phyloP scores from a whole-genome alignment of 2,888 invertebrate species.

The Esperia sulphurella region DNA sequence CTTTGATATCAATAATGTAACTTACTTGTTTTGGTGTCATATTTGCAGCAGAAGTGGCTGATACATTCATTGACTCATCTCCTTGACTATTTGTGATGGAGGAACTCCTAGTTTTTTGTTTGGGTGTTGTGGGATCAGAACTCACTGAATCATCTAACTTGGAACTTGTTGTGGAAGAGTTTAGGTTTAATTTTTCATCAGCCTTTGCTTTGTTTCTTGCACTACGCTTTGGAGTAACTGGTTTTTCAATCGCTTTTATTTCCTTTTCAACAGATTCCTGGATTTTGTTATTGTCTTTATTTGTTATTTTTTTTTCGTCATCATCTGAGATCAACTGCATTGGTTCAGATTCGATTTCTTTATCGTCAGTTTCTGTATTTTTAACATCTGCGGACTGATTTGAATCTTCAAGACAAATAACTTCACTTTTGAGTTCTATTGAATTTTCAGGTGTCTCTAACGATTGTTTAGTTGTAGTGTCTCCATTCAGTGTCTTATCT shows the following conservation, averaged over 20 bases:
- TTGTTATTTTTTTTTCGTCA: slow-evolving; percentile 8
- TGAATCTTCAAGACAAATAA: slow-evolving; percentile 20
- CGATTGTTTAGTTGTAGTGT: slow-evolving; percentile 6
- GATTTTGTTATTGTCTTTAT: slow-evolving; percentile 8
- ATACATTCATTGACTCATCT: slow-evolving; percentile 49
- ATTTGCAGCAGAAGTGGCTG: slow-evolving; percentile 29
- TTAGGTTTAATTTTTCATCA: slow-evolving; percentile 23
- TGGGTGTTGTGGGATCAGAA: slow-evolving; percentile 45
- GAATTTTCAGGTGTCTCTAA: slow-evolving; percentile 5
- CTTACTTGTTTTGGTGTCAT: slow-evolving; percentile 66
- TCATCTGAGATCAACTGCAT: neutral
- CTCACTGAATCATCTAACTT: slow-evolving; percentile 42
- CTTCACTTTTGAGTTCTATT: slow-evolving; percentile 5
- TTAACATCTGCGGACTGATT: slow-evolving; percentile 14
- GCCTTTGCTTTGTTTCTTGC: slow-evolving; percentile 36
- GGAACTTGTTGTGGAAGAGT: slow-evolving; percentile 30
- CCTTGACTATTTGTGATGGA: slow-evolving; percentile 41
- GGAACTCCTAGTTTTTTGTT: slow-evolving; percentile 40
- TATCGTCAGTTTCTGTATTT: slow-evolving; percentile 1
- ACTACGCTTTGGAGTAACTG: slow-evolving; percentile 33
- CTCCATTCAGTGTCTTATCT: neutral
- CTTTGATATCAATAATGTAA: slow-evolving; percentile 1
- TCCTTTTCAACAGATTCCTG: slow-evolving; percentile 14
- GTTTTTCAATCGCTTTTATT: slow-evolving; percentile 1
- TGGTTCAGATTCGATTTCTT: slow-evolving; percentile 9